phyloP scores from a whole-genome alignment of 2,888 invertebrate species.

The Drosophila anomalipes region DNA sequence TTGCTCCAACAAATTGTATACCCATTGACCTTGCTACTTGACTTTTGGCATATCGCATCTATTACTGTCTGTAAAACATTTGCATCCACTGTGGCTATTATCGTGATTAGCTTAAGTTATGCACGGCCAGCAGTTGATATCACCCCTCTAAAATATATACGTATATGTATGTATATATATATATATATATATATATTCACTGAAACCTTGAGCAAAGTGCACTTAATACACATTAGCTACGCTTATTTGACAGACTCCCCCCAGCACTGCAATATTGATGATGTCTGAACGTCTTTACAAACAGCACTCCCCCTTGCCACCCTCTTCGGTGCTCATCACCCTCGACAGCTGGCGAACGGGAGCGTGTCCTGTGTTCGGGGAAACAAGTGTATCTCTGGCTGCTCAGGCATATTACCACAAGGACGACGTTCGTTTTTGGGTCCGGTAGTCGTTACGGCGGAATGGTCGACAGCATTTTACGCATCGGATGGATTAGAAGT shows the following conservation, averaged over 20 bases:
- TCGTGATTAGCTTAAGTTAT: slow-evolving; percentile 62
- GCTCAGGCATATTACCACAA: slow-evolving; percentile 53
- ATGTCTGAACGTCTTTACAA: slow-evolving; percentile 54
- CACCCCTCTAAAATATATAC: slow-evolving; percentile 1
- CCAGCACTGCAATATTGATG: slow-evolving; percentile 72
- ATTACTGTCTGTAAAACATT: slow-evolving; percentile 58
- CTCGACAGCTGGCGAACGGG: slow-evolving; percentile 20
- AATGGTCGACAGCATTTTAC: slow-evolving; percentile 55
- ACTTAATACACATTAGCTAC: slow-evolving; percentile 79
- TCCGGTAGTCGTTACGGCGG: slow-evolving; percentile 55
- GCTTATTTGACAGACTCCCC: slow-evolving; percentile 76
- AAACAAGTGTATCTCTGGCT: slow-evolving; percentile 77
- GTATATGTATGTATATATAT: neutral
- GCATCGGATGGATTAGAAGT: slow-evolving; percentile 64
- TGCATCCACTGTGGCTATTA: slow-evolving; percentile 75
- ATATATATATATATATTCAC: neutral
- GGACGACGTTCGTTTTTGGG: slow-evolving; percentile 8
- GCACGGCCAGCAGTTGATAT: slow-evolving; percentile 6
- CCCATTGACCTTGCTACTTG: slow-evolving; percentile 64
- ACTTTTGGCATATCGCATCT: slow-evolving; percentile 57
- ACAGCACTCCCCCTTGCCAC: slow-evolving; percentile 6
- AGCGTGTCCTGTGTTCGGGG: slow-evolving; percentile 56
- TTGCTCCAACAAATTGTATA: slow-evolving; percentile 1
- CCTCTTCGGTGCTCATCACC: slow-evolving; percentile 25
- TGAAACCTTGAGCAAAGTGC: slow-evolving; percentile 56